Base-by-base conservation (phyloP, 2,797 vertebrate species). In the Notamacropus eugenii region DNA sequence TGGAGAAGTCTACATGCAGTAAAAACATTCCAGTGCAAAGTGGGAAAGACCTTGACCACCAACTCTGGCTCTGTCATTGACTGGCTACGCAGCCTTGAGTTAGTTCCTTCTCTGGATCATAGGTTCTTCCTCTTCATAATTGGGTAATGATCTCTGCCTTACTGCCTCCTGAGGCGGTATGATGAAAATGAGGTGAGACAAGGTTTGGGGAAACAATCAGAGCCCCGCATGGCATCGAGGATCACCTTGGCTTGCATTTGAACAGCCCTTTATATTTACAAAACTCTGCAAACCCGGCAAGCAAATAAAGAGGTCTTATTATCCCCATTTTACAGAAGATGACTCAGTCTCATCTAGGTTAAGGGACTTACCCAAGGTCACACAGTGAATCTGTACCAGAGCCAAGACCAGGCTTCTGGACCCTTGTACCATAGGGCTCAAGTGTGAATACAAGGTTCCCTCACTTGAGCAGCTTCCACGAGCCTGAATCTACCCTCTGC, bases 211-310 rank as follows among this genome's bases (percentile, higher is more conserved):
- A 87, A 87, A 87, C 22, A 82, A 50, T 87, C 9, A 27, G 22
- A 82, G 2, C 8, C 40, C 40, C 10, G 0, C 3, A 82, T 46
- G 40, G 19, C 0, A 0, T 50, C 3, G 40, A 46, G n/a, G 19
- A 82, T 87, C 50, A 27, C 10, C 46, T 46, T 87, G 40, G 40
- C 24, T 87, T 87, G 50, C n/a, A 87, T 87, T 87, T 50, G 40
- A 87, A 50, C 9, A 28, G 40, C 40, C 27, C 40, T 82, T 82
- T 82, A 46, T 82, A 82, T 82, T 82, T 82, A 82, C 24, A 50
- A 12, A 50, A 24, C 8, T 87, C 40, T 46, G 46, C 40, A 87
- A 87, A 87, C 9, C 40, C 10, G 0, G 22, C 3, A 87, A 87
- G 40, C 40, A 82, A 82, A 40, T 82, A 46, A 19, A 82, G 74